Conservation (phyloP, 2,888 invertebrate species). For the Caenorhabditis macrosperma region DNA sequence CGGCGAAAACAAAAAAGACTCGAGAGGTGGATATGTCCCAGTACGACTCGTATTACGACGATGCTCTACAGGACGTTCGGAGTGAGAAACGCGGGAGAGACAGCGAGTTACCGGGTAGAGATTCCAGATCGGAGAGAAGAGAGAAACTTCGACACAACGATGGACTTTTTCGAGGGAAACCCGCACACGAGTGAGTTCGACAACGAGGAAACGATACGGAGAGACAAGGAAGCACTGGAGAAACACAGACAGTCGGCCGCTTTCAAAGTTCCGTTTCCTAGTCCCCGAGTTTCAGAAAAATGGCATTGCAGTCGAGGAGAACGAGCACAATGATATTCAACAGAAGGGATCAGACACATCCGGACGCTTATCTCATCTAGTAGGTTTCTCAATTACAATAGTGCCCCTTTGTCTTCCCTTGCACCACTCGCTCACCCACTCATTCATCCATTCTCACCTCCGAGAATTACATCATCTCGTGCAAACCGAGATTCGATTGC, state of each 20-base stretch:
- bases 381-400: conserved; percentile 41
- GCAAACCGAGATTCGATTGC: conserved; percentile 38
- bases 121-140: conserved; percentile 24
- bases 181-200: conserved; percentile 65
- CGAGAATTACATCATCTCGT: conserved; percentile 45
- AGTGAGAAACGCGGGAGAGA: neutral
- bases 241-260: conserved; percentile 69
- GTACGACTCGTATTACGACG: conserved; percentile 57
- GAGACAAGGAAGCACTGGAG: conserved; percentile 63
- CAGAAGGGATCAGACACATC: conserved; percentile 73
- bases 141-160: conserved; percentile 40
- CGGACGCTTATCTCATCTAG: conserved; percentile 76
- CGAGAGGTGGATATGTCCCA: conserved; percentile 42
- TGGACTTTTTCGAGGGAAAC: conserved; percentile 57
- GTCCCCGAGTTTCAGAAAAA: conserved; percentile 45
- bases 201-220: conserved; percentile 59
- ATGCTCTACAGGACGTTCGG: conserved; percentile 37
- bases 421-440: neutral
- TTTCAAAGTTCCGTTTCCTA: neutral
- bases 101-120: neutral
- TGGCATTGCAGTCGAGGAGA: conserved; percentile 56
- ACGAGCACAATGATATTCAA: conserved; percentile 72
- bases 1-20: conserved; percentile 11
- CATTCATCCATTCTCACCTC: no score
- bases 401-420: neutral